phyloP scores from a whole-genome alignment of 2,797 vertebrate genomes.

The Eptatretus atami region DNA sequence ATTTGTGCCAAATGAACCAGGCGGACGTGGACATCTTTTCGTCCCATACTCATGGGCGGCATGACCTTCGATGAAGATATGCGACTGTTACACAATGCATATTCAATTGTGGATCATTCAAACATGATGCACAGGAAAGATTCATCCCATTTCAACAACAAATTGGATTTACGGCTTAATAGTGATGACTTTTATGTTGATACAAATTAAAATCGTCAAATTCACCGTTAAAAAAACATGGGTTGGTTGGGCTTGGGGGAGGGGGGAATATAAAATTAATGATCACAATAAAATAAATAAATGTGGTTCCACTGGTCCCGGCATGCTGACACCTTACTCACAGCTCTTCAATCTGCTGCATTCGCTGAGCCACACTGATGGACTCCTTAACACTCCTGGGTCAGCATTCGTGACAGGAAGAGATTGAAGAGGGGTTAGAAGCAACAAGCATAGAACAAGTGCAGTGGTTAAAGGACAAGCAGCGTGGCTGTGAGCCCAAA shows the following conservation, averaged over 20 bases:
- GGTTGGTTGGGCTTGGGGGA: neutral
- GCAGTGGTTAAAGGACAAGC: neutral
- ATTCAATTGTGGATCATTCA: too few species aligned
- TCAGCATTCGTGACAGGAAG: neutral
- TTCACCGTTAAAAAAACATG: neutral
- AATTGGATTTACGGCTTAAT: too few species aligned
- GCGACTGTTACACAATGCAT: neutral
- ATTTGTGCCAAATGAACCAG: too few species aligned
- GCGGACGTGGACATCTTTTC: too few species aligned
- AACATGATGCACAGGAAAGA: neutral
- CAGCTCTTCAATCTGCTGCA: constrained; percentile 99
- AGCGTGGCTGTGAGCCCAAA: too few species aligned
- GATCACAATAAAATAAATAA: neutral
- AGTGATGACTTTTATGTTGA: too few species aligned
- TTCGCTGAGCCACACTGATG: constrained; percentile 97
- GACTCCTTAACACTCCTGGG: constrained; percentile 36
- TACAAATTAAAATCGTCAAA: too few species aligned
- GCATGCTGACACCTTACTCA: constrained; percentile 39
- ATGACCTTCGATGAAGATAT: too few species aligned
- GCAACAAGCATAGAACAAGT: neutral
- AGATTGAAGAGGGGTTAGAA: neutral
- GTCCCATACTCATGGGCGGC: too few species aligned
- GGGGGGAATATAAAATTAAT: too few species aligned
- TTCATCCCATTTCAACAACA: constrained; percentile 3
- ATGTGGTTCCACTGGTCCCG: neutral